Conservation (phyloP, 2,888 invertebrate genomes). For the Caradrina kadenii region DNA sequence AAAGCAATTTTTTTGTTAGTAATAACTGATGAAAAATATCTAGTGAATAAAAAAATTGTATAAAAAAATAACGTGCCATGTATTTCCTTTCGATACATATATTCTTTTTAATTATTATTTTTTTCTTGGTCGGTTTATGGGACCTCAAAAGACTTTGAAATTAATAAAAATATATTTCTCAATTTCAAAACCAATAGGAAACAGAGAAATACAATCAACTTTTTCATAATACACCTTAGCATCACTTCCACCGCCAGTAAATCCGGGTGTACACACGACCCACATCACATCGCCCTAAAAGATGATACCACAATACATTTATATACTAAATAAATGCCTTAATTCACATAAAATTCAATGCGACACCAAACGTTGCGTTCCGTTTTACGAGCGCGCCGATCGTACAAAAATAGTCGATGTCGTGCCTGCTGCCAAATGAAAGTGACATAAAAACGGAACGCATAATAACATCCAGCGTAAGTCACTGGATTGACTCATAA, state of each 20-base stretch:
- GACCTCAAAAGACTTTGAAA: too few species aligned
- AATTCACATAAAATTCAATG: conserved; percentile 84
- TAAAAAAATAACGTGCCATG: too few species aligned
- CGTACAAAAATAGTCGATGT: conserved; percentile 84
- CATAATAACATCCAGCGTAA: conserved; percentile 84
- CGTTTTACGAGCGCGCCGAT: conserved; percentile 83
- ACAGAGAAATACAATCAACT: neutral
- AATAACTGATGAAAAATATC: too few species aligned
- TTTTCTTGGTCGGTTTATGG: too few species aligned
- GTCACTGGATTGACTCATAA: conserved; percentile 86
- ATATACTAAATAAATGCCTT: conserved; percentile 61
- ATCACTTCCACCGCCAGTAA: conserved; percentile 25
- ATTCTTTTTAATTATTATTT: too few species aligned
- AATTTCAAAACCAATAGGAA: neutral
- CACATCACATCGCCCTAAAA: conserved; percentile 50
- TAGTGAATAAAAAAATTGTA: too few species aligned
- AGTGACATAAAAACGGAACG: conserved; percentile 84
- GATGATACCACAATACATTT: conserved; percentile 49
- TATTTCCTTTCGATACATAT: too few species aligned
- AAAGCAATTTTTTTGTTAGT: too few species aligned
- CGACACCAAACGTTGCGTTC: conserved; percentile 79
- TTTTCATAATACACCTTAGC: conserved; percentile 1
- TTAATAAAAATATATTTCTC: too few species aligned
- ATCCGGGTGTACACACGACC: conserved; percentile 35
- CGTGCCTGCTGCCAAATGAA: conserved; percentile 82